These are phyloP conservation scores for Burhinus oedicnemus DNA, from an alignment of 2,113 vertebrate species.

Conservation along the genomic window DNA sequence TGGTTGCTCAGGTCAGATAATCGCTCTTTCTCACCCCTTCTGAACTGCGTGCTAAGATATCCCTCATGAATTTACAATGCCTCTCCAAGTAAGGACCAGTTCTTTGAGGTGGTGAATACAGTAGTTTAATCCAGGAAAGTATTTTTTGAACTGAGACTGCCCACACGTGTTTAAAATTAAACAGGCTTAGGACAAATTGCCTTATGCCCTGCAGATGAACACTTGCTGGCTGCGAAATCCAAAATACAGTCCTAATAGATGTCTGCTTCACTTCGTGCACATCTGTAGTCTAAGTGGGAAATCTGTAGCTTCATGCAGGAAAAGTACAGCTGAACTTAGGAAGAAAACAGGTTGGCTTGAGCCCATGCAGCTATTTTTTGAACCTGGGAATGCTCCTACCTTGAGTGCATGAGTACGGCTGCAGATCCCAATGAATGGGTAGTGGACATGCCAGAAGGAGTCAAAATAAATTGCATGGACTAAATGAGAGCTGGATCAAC, in stretches of 20 bases:
- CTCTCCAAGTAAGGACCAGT: not conserved
- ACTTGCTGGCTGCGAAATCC: not conserved
- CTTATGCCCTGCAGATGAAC: not conserved
- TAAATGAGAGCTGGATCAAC: not conserved
- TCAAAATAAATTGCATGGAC: not conserved
- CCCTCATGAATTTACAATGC: not conserved
- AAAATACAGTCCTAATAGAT: not conserved
- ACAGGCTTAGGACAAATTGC: not conserved
- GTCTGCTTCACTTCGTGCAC: not conserved
- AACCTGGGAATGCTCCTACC: not conserved
- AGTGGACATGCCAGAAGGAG: not conserved
- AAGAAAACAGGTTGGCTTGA: not conserved
- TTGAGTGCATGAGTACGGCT: accelerated
- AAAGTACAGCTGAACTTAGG: not conserved
- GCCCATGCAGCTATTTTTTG: not conserved
- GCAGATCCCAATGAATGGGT: not conserved
- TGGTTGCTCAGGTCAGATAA: not conserved
- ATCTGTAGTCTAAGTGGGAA: not conserved
- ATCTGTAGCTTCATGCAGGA: not conserved
- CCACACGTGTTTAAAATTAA: not conserved
- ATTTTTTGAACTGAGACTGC: not conserved
- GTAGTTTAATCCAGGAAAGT: not conserved
- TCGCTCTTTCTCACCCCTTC: not conserved
- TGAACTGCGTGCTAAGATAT: not conserved
- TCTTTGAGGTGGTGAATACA: not conserved